These are phyloP conservation scores for Drosophila tanythrix DNA, from an alignment of 2,888 invertebrate genomes.

Conservation along the genomic window DNA sequence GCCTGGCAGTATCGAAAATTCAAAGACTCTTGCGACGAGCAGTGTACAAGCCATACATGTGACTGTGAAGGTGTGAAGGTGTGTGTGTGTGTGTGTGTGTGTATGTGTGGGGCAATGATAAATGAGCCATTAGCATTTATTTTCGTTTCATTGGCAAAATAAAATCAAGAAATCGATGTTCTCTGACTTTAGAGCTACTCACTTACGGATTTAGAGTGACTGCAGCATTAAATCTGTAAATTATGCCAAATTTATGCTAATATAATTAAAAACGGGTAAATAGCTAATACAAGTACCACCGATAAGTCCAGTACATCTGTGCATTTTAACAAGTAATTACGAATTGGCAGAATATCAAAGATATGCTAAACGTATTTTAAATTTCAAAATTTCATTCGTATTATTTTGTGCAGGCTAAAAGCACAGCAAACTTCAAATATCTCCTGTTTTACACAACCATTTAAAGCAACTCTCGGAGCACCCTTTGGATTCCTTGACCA, in stretches of 20 bases:
- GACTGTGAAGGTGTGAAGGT: background rate
- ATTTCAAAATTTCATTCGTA: background rate
- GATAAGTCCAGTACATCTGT: background rate
- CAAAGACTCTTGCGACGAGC: background rate
- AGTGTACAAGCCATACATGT: background rate
- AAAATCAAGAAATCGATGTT: conserved; percentile 4
- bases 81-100: background rate
- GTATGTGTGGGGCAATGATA: background rate
- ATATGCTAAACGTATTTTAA: background rate
- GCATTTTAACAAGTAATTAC: background rate
- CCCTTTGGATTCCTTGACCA: background rate
- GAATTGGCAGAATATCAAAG: background rate
- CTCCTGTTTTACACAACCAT: background rate
- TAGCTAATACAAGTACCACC: background rate
- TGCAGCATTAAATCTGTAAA: background rate
- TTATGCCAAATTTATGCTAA: background rate
- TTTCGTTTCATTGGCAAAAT: conserved; percentile 10
- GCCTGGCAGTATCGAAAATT: background rate
- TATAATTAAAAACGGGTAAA: background rate
- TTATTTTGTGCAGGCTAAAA: background rate
- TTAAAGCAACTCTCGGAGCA: background rate
- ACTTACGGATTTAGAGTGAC: background rate
- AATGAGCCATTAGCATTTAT: conserved; percentile 17
- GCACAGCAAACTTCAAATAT: background rate
- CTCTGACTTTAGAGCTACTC: background rate